A percentile compares a stretch with the other conserved stretches of the same genome.
Conservation (phyloP, 2,113 vertebrate genomes). For the Phyllopteryx taeniolatus region DNA sequence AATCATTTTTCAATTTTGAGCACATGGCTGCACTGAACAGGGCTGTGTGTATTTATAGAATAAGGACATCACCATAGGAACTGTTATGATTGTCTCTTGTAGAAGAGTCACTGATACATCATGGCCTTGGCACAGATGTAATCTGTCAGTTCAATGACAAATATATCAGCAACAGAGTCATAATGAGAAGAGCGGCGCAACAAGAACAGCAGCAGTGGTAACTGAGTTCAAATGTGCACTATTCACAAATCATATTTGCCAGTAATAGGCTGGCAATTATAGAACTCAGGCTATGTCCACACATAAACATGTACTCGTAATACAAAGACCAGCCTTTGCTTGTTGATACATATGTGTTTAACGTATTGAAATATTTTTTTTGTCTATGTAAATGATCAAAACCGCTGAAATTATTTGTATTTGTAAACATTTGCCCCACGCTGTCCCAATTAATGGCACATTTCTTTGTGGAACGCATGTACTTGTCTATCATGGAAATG, state of each 20-base stretch:
- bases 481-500: too few species aligned
- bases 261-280: neutral
- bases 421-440: too few species aligned
- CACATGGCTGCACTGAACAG: neutral
- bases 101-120: neutral
- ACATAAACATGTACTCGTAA: neutral
- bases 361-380: too few species aligned
- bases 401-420: too few species aligned
- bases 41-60: neutral
- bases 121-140: conserved; percentile 5
- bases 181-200: neutral
- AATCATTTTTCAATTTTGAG: conserved; percentile 9
- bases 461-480: too few species aligned
- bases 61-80: conserved; percentile 23
- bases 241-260: neutral
- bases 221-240: neutral
- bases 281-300: neutral
- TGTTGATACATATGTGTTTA: neutral
- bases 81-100: conserved; percentile 16
- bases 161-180: neutral
- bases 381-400: too few species aligned
- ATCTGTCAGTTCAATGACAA: conserved; percentile 7
- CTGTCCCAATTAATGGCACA: too few species aligned
- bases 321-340: neutral
- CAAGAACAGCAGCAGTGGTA: neutral